A percentile compares a stretch with the other conserved stretches of the same genome.
phyloP scores from a whole-genome alignment of 2,888 invertebrate species.

The Thecophora atra region DNA sequence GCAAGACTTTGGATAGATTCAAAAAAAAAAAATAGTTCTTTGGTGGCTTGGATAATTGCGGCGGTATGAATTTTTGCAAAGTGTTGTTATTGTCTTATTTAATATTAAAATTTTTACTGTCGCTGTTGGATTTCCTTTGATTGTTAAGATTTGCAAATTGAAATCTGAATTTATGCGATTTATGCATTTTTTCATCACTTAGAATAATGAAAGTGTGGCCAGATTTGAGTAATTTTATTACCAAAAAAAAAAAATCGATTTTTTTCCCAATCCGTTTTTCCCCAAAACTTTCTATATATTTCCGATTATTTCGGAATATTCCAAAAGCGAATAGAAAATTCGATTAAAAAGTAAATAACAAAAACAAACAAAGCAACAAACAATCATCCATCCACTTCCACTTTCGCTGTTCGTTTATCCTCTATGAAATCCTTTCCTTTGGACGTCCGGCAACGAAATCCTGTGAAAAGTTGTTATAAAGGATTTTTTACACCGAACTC shows the following conservation, averaged over 20 bases:
- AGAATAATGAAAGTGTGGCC: not conserved
- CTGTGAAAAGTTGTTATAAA: conserved; percentile 37
- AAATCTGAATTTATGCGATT: too few species aligned
- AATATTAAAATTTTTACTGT: not conserved
- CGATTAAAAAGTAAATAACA: not conserved
- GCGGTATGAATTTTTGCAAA: not conserved
- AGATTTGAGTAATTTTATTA: not conserved
- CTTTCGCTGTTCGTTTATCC: conserved; percentile 18
- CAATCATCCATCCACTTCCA: not conserved
- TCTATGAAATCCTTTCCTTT: conserved; percentile 19
- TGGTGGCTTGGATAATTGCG: not conserved
- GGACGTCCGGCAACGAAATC: conserved; percentile 16
- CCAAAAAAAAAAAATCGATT: too few species aligned
- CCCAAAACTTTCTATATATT: not conserved
- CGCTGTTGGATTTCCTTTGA: not conserved
- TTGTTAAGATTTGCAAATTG: too few species aligned
- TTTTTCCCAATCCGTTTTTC: too few species aligned
- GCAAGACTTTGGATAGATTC: conserved; percentile 14
- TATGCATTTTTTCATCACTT: not conserved
- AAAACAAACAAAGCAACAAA: conserved; percentile 15
- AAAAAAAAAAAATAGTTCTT: conserved; percentile 27
- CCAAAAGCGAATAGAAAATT: not conserved
- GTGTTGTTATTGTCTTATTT: conserved; percentile 9
- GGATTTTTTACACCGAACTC: conserved; percentile 32
- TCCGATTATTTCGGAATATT: not conserved